Evolutionary conservation across 2,113 vertebrate genomes (phyloP).

Genomic region (Thomomys bottae): DNA sequence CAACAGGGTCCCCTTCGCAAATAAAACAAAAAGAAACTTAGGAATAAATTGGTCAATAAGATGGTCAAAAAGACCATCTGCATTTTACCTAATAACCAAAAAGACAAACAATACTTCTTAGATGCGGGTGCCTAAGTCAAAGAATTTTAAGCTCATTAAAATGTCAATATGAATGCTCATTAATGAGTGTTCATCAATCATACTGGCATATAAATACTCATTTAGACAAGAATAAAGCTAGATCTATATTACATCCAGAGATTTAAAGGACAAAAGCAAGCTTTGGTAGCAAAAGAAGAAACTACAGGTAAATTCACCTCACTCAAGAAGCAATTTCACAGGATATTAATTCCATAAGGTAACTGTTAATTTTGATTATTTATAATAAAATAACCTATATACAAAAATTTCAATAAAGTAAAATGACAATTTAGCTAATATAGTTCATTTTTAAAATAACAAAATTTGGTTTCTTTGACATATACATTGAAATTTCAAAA

Average conservation of each 20-base stretch:
- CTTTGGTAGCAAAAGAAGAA: neutral
- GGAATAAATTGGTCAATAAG: neutral
- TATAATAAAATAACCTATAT: neutral
- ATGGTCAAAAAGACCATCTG: neutral
- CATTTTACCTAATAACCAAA: neutral
- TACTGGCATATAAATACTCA: neutral
- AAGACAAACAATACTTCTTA: neutral
- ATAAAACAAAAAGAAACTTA: neutral
- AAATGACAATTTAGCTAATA: conserved; percentile 36
- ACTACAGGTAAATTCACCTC: neutral
- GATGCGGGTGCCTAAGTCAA: neutral
- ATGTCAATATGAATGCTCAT: no score
- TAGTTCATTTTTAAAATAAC: conserved; percentile 27
- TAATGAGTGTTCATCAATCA: conserved; percentile 3
- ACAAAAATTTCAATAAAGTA: conserved; percentile 27
- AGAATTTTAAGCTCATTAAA: neutral
- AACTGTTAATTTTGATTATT: neutral
- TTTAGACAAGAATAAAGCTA: conserved; percentile 22
- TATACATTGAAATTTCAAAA: neutral
- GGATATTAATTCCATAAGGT: neutral
- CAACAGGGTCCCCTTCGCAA: no score
- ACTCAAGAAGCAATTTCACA: neutral
- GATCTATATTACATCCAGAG: neutral
- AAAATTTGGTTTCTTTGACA: neutral
- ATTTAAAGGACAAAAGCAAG: conserved; percentile 50